phyloP scores from a whole-genome alignment of 2,113 vertebrate genomes.

The Leucopsar rothschildi region DNA sequence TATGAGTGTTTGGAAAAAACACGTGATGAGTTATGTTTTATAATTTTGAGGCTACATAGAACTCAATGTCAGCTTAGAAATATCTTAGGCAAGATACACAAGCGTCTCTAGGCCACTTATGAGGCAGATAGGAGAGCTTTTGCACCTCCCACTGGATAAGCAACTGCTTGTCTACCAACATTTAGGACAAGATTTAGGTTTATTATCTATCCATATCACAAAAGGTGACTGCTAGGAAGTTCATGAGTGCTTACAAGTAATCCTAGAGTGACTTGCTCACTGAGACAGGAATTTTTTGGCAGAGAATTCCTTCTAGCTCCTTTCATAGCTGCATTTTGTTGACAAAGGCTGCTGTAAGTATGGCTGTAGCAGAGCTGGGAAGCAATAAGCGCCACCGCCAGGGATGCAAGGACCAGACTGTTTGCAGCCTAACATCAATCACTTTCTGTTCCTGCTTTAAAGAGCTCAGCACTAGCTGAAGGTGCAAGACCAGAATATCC shows the following conservation, averaged over 20 bases:
- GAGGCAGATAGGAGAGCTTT: background rate
- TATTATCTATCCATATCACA: background rate
- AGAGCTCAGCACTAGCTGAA: slow-evolving; percentile 29
- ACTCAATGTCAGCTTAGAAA: background rate
- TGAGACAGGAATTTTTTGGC: background rate
- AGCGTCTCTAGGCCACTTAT: background rate
- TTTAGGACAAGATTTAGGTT: background rate
- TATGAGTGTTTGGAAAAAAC: background rate
- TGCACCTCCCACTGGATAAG: background rate
- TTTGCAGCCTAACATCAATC: slow-evolving; percentile 6
- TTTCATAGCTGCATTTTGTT: background rate
- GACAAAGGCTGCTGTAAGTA: slow-evolving; percentile 13
- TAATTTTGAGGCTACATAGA: accelerated
- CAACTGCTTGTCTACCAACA: background rate
- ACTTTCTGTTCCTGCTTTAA: background rate
- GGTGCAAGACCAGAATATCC: slow-evolving; percentile 50
- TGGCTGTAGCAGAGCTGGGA: background rate
- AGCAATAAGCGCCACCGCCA: accelerated
- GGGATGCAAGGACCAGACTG: background rate
- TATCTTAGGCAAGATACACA: background rate
- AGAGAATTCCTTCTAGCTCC: background rate
- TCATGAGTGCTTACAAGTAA: background rate
- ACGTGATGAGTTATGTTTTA: accelerated
- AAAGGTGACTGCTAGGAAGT: background rate
- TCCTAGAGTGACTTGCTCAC: background rate